A percentile compares a stretch with the other conserved stretches of the same genome.
These are phyloP conservation scores for Rattus rattus DNA, from an alignment of 2,113 vertebrate genomes.

Conservation along the genomic window DNA sequence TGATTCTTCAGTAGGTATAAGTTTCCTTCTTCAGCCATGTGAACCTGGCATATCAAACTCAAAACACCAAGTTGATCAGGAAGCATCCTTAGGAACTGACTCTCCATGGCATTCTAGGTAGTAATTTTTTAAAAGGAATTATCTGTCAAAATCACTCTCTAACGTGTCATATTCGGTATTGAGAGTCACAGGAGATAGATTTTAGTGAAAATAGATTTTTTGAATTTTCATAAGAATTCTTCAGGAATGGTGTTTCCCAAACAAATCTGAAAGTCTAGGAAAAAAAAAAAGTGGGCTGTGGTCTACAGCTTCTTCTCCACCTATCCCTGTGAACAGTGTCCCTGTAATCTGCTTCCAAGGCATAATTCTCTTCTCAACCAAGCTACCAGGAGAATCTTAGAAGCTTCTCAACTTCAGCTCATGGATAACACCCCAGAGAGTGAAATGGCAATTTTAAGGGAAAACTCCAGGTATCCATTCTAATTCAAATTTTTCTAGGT, in stretches of 20 bases:
- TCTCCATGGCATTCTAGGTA: not conserved
- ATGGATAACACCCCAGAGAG: not conserved
- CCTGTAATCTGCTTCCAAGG: not conserved
- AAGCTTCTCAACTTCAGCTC: not conserved
- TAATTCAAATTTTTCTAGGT: not conserved
- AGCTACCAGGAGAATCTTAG: not conserved
- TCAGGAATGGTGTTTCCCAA: not conserved
- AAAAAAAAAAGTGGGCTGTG: not conserved
- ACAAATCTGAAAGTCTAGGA: not conserved
- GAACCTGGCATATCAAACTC: not conserved
- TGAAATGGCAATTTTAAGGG: not conserved
- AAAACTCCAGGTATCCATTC: not conserved
- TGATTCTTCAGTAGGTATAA: not conserved
- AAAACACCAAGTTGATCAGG: not conserved
- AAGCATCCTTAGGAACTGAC: not conserved
- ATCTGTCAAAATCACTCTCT: not conserved
- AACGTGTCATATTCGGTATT: not conserved
- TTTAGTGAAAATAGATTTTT: not conserved
- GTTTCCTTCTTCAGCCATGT: not conserved
- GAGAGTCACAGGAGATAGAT: not conserved
- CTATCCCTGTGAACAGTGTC: fast-evolving
- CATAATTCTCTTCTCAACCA: fast-evolving
- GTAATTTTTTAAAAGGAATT: not conserved
- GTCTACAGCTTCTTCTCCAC: not conserved
- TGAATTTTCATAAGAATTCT: not conserved